Evolutionary conservation across 2,888 invertebrate species (phyloP).

Genomic region (Boloria selene): DNA sequence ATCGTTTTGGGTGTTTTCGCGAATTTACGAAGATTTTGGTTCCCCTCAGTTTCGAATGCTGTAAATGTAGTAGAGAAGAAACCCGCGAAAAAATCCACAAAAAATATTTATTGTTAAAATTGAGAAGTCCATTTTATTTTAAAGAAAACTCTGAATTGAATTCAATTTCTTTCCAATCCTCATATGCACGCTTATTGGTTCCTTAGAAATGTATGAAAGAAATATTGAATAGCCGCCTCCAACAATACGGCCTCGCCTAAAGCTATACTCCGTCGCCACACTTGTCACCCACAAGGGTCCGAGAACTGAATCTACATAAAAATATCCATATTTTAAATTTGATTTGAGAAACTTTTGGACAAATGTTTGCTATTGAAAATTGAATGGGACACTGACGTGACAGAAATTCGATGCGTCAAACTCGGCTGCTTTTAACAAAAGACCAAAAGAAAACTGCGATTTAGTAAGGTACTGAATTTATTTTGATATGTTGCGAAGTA

Average conservation of each 20-base stretch:
- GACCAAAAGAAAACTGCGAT: constrained; percentile 47
- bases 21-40: too few species aligned
- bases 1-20: too few species aligned
- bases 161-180: constrained; percentile 27
- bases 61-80: too few species aligned
- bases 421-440: constrained; percentile 12
- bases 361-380: constrained; percentile 82
- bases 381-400: constrained; percentile 74
- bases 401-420: constrained; percentile 57
- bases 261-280: constrained; percentile 52
- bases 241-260: constrained; percentile 59
- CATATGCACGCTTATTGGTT: constrained; percentile 37
- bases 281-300: constrained; percentile 72
- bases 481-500: not conserved
- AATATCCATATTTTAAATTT: constrained; percentile 81
- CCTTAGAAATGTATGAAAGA: constrained; percentile 46
- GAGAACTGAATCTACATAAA: constrained; percentile 71
- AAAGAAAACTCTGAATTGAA: constrained; percentile 26
- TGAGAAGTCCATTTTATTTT: constrained; percentile 10
- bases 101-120: not conserved
- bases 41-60: too few species aligned
- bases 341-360: constrained; percentile 74
- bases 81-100: too few species aligned
- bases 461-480: constrained; percentile 10
- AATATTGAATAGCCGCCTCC: constrained; percentile 56